These are phyloP conservation scores for Catagonus wagneri DNA, from an alignment of 2,113 vertebrate species.

Conservation along the genomic window DNA sequence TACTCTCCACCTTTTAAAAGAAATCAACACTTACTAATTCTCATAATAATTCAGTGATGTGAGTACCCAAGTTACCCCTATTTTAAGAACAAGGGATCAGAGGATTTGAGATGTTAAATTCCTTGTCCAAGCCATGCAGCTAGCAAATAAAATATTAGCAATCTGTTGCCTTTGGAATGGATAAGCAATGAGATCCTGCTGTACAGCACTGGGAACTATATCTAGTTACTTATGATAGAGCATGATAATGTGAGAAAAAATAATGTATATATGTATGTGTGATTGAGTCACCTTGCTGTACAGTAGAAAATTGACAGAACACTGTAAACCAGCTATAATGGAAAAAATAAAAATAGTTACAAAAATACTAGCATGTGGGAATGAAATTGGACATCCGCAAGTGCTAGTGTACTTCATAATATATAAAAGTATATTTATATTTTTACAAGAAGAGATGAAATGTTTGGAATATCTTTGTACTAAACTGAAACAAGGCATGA, in stretches of 20 bases:
- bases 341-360: too few relatives aligned
- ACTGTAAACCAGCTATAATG: too few relatives aligned
- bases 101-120: slow-evolving; percentile 24
- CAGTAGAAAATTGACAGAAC: too few relatives aligned
- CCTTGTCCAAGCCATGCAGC: not conserved
- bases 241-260: too few relatives aligned
- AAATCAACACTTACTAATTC: not conserved
- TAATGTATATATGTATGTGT: too few relatives aligned
- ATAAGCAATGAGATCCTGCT: too few relatives aligned
- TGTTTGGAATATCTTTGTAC: not conserved
- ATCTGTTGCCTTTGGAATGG: too few relatives aligned
- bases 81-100: not conserved
- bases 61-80: not conserved
- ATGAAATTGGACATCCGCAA: not conserved
- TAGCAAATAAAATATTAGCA: not conserved
- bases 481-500: not conserved
- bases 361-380: not conserved
- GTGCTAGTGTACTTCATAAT: not conserved
- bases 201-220: too few relatives aligned
- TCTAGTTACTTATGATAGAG: too few relatives aligned
- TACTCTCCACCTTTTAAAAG: not conserved
- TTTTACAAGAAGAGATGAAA: not conserved
- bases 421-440: not conserved
- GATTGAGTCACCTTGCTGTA: too few relatives aligned
- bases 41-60: not conserved